Conservation (phyloP, 2,888 invertebrate species). For the Pyrrhia umbra region DNA sequence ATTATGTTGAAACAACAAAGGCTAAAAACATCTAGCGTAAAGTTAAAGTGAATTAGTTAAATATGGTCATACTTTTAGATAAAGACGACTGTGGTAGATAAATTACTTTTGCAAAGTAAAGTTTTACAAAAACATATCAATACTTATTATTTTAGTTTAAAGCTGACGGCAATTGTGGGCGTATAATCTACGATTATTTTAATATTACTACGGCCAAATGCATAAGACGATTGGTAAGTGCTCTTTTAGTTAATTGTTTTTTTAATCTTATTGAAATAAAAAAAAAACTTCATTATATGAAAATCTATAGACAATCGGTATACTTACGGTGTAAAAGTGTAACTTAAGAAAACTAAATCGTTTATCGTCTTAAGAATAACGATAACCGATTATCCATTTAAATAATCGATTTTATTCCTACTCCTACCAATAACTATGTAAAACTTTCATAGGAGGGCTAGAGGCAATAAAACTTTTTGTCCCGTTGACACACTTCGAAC, state of each 20-base stretch:
- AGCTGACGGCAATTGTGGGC: neutral
- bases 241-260: no score
- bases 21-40: neutral
- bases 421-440: neutral
- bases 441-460: neutral
- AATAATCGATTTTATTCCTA: neutral
- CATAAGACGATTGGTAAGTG: no score
- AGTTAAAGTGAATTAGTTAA: neutral
- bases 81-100: neutral
- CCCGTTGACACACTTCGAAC: neutral
- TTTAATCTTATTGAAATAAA: no score
- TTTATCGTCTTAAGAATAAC: neutral
- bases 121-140: neutral
- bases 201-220: no score
- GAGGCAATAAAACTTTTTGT: neutral
- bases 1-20: constrained; percentile 1
- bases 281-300: no score
- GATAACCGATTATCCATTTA: neutral
- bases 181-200: no score
- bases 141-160: neutral
- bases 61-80: neutral
- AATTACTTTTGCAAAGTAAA: neutral
- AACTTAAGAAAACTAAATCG: no score
- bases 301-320: no score
- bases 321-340: no score